A percentile compares a stretch with the other conserved stretches of the same genome.
These are phyloP conservation scores for Myxocyprinus asiaticus DNA, from an alignment of 2,113 vertebrate species.

Conservation along the genomic window DNA sequence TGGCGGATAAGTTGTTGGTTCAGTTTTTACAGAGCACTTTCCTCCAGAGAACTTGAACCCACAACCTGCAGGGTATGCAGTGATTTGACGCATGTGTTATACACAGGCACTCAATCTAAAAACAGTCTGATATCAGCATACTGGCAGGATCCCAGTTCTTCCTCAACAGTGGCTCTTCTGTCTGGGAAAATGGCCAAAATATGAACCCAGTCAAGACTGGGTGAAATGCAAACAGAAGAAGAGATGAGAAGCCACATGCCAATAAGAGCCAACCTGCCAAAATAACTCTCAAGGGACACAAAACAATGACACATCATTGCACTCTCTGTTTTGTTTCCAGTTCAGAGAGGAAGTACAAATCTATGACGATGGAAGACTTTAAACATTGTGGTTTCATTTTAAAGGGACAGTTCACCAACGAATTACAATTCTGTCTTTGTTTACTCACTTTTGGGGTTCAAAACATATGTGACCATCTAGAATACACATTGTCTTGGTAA, in stretches of 20 bases:
- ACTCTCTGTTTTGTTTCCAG: slow-evolving; percentile 50
- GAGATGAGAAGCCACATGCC: slow-evolving; percentile 54
- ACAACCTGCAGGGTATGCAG: slow-evolving; percentile 35
- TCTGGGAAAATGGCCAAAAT: slow-evolving; percentile 71
- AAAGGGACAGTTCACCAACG: no score
- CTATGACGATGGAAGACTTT: neutral
- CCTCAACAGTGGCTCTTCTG: slow-evolving; percentile 58
- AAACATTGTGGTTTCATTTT: no score
- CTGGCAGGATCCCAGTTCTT: slow-evolving; percentile 60
- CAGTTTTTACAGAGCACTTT: slow-evolving; percentile 16
- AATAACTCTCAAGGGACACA: slow-evolving; percentile 62
- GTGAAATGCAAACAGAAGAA: slow-evolving; percentile 45
- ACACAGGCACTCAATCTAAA: slow-evolving; percentile 56
- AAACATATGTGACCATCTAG: no score
- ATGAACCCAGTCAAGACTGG: slow-evolving; percentile 62
- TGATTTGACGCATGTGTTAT: slow-evolving; percentile 52
- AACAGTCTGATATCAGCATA: slow-evolving; percentile 61
- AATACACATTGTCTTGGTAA: no score
- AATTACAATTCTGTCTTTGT: no score
- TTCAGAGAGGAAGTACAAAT: slow-evolving; percentile 22
- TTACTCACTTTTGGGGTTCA: no score
- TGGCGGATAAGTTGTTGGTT: neutral
- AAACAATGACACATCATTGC: slow-evolving; percentile 47
- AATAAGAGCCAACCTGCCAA: slow-evolving; percentile 61
- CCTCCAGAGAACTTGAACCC: slow-evolving; percentile 29